These are phyloP conservation scores for Callocephalon fimbriatum DNA, from an alignment of 2,113 vertebrate genomes.

Conservation along the genomic window DNA sequence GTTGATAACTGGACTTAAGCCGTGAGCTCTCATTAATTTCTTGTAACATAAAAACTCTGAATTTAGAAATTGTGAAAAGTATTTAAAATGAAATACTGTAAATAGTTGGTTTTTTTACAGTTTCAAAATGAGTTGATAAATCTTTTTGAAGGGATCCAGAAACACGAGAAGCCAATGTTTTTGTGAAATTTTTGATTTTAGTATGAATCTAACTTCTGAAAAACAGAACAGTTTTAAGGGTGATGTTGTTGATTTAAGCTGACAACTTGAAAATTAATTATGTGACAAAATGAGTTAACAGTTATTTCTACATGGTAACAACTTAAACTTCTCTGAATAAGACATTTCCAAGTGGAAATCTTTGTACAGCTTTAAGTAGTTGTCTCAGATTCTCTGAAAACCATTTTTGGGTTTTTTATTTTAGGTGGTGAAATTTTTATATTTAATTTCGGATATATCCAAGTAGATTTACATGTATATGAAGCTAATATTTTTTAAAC, in stretches of 20 bases:
- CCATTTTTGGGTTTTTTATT: constrained; percentile 55
- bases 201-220: constrained; percentile 79
- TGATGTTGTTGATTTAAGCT: constrained; percentile 76
- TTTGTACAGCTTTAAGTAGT: constrained; percentile 84
- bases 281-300: constrained; percentile 72
- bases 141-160: constrained; percentile 82
- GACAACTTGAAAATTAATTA: constrained; percentile 74
- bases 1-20: constrained; percentile 78
- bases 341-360: constrained; percentile 79
- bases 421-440: constrained; percentile 83
- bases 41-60: constrained; percentile 83
- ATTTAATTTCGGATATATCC: constrained; percentile 83
- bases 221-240: constrained; percentile 83
- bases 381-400: constrained; percentile 81
- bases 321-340: constrained; percentile 66
- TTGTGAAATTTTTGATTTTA: constrained; percentile 82
- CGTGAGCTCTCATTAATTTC: constrained; percentile 76
- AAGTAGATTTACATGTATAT: constrained; percentile 87
- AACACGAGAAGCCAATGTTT: constrained; percentile 78
- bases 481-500: constrained; percentile 86
- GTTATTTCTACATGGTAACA: constrained; percentile 68
- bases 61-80: constrained; percentile 83
- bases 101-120: constrained; percentile 85
- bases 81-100: constrained; percentile 88
- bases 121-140: constrained; percentile 83